These are phyloP conservation scores for Dinomys branickii DNA, from an alignment of 2,113 vertebrate genomes.

Conservation along the genomic window DNA sequence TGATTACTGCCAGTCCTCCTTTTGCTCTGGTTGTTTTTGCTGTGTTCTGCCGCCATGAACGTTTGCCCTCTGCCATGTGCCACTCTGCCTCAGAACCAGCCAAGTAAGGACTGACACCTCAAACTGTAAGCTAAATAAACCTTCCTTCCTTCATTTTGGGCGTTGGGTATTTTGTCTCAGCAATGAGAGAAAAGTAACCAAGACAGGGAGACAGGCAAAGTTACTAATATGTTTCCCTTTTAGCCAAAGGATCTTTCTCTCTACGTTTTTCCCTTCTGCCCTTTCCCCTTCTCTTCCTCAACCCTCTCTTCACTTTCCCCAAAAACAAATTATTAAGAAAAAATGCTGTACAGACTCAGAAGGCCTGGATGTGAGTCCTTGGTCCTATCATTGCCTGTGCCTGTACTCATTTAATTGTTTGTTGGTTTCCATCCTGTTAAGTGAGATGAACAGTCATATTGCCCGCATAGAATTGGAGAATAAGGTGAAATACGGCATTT, in stretches of 20 bases:
- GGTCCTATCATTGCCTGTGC: background rate
- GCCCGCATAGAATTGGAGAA: background rate
- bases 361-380: background rate
- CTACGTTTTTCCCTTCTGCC: background rate
- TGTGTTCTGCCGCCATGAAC: too few relatives aligned
- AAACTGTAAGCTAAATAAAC: too few relatives aligned
- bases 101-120: too few relatives aligned
- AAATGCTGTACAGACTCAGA: background rate
- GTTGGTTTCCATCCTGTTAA: background rate
- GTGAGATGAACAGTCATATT: background rate
- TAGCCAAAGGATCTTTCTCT: background rate
- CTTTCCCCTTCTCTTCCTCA: too few relatives aligned
- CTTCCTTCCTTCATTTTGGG: too few relatives aligned
- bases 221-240: background rate
- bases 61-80: too few relatives aligned
- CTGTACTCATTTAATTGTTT: background rate
- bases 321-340: background rate
- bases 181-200: too few relatives aligned
- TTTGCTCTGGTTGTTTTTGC: too few relatives aligned
- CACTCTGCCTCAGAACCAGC: too few relatives aligned
- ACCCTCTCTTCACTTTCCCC: background rate
- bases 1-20: too few relatives aligned
- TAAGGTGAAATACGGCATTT: background rate
- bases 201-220: background rate
- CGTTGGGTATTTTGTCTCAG: too few relatives aligned